Evolutionary conservation across 2,888 invertebrate species (phyloP), one percentile per base, ranked within the genome.

Genomic region (Chrysotoxum bicinctum): DNA sequence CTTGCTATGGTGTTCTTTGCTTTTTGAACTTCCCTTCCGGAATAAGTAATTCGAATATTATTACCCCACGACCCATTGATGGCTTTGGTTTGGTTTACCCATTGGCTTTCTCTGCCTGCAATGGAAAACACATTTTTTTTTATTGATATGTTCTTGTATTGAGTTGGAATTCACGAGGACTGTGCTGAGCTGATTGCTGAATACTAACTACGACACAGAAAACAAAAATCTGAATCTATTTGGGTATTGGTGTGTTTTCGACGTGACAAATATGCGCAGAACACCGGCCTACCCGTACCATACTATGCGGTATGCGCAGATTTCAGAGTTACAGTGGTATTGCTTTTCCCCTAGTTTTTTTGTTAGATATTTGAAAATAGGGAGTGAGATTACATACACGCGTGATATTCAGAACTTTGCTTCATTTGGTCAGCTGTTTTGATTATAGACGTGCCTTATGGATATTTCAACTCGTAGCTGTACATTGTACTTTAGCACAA

Each of bases 161-260:
- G 66, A 73, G 30, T 73, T 73, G n/a, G n/a, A 78, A 74, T 75
- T 69, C 54, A 69, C 30, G 58, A 72, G 48, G 85, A 80, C 68
- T 56, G 66, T n/a, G 30, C 66, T 66, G 23, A 37, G 64, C 56
- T 73, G 85, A 81, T 85, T 77, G 81, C 85, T 85, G 85, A 85
- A 81, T 85, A 81, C 73, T 76, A 85, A 85, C 21, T 56, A 75
- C 58, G 79, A 50, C 48, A 66, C 45, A 32, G 48, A 48, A 78
- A 69, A 19, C 4, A 30, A 30, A 70, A 70, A 21, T 64, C 21
- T 40, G 32, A 79, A 66, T 72, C 60, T 72, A 66, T 84, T 72
- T 68, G 45, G 64, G 43, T 78, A 66, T 21, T 54, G 56, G 66
- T 66, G 72, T 73, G 40, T 78, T 83, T 83, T 83, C 58, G 78